Conservation (phyloP, 2,797 vertebrate species). For the Gymnodraco acuticeps region DNA sequence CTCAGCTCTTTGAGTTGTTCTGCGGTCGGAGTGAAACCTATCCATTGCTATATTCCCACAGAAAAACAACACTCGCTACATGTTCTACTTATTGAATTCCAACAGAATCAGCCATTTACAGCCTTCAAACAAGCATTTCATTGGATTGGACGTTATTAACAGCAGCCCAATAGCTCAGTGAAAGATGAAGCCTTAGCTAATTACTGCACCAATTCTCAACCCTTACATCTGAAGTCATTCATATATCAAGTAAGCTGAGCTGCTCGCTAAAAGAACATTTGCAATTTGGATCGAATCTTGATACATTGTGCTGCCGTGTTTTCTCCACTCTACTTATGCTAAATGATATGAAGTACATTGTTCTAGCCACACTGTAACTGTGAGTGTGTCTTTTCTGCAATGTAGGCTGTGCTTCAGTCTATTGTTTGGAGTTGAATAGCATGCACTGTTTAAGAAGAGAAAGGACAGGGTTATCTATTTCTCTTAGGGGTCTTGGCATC, state of each 20-base stretch:
- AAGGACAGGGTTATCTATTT: constrained; percentile 34
- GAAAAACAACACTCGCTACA: neutral
- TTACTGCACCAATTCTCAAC: constrained; percentile 22
- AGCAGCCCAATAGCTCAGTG: constrained; percentile 23
- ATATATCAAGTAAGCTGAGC: constrained; percentile 26
- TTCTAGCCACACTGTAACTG: constrained; percentile 29
- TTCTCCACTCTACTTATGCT: constrained; percentile 15
- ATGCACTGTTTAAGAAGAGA: constrained; percentile 37
- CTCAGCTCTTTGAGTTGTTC: neutral
- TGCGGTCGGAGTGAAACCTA: neutral
- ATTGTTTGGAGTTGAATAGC: constrained; percentile 62
- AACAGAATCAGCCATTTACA: constrained; percentile 7
- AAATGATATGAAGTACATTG: constrained; percentile 48
- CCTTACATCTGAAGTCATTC: constrained; percentile 20
- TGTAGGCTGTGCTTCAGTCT: constrained; percentile 58
- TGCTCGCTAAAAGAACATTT: constrained; percentile 32
- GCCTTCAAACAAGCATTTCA: constrained; percentile 17
- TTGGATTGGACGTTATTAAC: constrained; percentile 22
- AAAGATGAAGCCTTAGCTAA: constrained; percentile 14
- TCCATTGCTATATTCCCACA: neutral
- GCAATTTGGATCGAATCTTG: constrained; percentile 29
- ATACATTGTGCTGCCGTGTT: constrained; percentile 23
- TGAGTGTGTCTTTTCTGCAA: constrained; percentile 39
- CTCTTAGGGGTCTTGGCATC: constrained; percentile 44
- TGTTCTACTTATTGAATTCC: neutral